Base-by-base conservation (phyloP, 1,140 invertebrate genomes). In the Brachionus sp. region DNA sequence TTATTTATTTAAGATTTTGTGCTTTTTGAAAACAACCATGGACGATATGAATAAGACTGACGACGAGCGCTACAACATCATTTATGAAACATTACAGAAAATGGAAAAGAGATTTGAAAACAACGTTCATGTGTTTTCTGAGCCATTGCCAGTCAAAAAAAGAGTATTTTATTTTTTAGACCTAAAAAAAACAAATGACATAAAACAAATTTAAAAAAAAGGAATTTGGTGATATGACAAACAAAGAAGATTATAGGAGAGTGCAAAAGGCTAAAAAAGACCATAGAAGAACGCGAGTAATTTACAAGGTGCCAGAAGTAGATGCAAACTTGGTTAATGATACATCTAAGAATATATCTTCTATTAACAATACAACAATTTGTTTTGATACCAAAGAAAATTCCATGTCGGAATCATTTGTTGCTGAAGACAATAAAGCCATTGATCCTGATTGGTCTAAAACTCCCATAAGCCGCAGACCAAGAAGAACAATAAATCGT, bases 371-470 rank as follows among this genome's bases (percentile, higher is more conserved):
- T 13, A 62, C 25, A 6, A 39, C 39, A 35, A 80, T 57, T 35
- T 9, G 5, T 39, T 80, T 12, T 13, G 62, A 80, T 12, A 12
- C 50, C n/a, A 66, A 57, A 46, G 77, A 80, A 46, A 57, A 62
- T 62, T 37, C 50, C 16, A 0, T 39, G 2, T 23, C 25, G 5
- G 39, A 57, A 5, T 57, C 46, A 4, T 19, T 53, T 7, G 5
- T 10, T 25, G 77, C 3, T 16, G 50, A 80, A 3, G 50, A 80
- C 10, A 33, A 80, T 66, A 1, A 4, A 2, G 1, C 16, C 53
- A 62, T 35, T 3, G 50, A 80, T 35, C 77, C 77, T n/a, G 77
- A 80, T n/a, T 80, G 77, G 77, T 37, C 62, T 9, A 57, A 66
- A 12, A 80, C 77, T 19, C 77, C 77, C 10, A 35, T 80, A 19